Evolutionary conservation across 2,113 vertebrate genomes (phyloP).

Genomic region (Cavia porcellus): DNA sequence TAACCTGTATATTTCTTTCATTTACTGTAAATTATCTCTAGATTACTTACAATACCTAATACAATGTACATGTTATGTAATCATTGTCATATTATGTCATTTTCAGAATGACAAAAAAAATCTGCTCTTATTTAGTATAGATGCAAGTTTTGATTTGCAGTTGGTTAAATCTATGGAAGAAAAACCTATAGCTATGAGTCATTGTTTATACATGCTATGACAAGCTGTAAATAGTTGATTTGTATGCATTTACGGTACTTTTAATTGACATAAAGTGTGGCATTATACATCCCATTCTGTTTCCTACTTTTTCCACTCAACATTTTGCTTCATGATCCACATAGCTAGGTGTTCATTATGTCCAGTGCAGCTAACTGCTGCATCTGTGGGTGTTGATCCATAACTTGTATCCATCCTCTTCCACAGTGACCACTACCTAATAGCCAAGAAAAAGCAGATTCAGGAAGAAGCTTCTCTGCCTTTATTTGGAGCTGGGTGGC

Average conservation of each 20-base stretch:
- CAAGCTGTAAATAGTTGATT: not conserved
- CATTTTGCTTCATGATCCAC: not conserved
- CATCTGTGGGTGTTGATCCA: not conserved
- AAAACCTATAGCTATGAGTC: not conserved
- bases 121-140: not conserved
- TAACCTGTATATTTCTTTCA: not conserved
- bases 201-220: conserved; percentile 32
- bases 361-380: not conserved
- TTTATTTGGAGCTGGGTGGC: not conserved
- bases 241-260: not conserved
- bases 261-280: not conserved
- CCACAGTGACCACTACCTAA: not conserved
- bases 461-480: not conserved
- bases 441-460: not conserved
- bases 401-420: not conserved
- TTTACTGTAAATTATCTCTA: not conserved
- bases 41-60: not conserved
- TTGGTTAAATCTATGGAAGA: not conserved
- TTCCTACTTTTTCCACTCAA: not conserved
- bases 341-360: not conserved
- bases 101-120: not conserved
- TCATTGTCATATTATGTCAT: not conserved
- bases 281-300: not conserved
- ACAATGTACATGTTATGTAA: not conserved
- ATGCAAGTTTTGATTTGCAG: not conserved